Evolutionary conservation across 1,140 invertebrate genomes (phyloP), one percentile per base, ranked within the genome.

Genomic region (Drosophila subobscura): DNA sequence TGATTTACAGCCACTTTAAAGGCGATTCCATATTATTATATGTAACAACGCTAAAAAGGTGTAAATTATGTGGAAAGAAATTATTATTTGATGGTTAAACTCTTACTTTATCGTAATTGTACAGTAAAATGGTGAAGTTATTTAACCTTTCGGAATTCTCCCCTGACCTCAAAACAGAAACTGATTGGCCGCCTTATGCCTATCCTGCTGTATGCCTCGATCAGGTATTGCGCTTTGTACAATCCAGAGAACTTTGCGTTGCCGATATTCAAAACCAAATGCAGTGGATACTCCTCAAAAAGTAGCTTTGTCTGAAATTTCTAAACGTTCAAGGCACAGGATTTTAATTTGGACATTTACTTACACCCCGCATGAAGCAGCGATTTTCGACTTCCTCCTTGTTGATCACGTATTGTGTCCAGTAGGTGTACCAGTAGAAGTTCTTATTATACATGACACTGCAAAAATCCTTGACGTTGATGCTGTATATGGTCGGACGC

Each of bases 61-160:
- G 47, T 22, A 45, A 45, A 68, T 66, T 16, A 68, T n/a, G 42
- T 55, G 63, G n/a, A 25, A 68, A 7, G 5, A 64, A 46, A 61
- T 61, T 46, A 64, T 37, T 12, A 6, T 1, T n/a, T 3, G 8
- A 44, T 40, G 57, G 10, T 0, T 12, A 10, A 29, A 33, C 16
- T 47, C 3, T 60, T 63, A 16, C 37, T 29, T 57, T 42, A 20
- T 20, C 16, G 0, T 20, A 20, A 1, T 20, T 20, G 16, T 20
- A 20, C 16, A 42, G n/a, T 14, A 22, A 6, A 40, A 0, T 22
- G 3, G 33, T 2, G 20, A 3, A 22, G 50, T 22, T 22, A 23
- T 25, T 42, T 29, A 14, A 25, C 46, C 0, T 14, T 37, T 23
- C 22, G 5, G 12, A 40, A 14, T 41, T 49, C 45, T n/a, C 56